Evolutionary conservation across 2,797 vertebrate species (phyloP).

Genomic region (Coilia nasus): DNA sequence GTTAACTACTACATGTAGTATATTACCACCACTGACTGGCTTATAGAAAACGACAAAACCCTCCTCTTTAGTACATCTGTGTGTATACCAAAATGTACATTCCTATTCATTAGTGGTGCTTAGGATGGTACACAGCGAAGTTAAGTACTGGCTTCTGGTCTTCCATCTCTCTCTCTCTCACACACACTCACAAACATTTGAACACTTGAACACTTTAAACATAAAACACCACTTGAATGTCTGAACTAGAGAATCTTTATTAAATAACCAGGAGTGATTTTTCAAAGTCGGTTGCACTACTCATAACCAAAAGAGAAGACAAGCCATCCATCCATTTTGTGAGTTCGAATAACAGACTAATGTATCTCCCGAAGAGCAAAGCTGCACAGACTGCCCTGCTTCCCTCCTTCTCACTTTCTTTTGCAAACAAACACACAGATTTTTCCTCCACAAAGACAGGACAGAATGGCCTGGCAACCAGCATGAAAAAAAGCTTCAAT

Average conservation of each 20-base stretch:
- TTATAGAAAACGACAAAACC: no score
- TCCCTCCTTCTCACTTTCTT: neutral
- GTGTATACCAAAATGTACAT: no score
- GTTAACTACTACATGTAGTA: no score
- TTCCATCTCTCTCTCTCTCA: no score
- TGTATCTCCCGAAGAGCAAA: slow-evolving; percentile 22
- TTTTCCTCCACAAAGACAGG: slow-evolving; percentile 85
- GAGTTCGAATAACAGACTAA: slow-evolving; percentile 17
- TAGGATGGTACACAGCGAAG: no score
- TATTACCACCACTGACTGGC: no score
- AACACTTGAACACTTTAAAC: neutral
- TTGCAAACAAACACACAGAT: neutral
- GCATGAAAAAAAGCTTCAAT: slow-evolving; percentile 67
- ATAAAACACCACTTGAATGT: slow-evolving; percentile 42
- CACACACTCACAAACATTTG: neutral
- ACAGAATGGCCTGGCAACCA: slow-evolving; percentile 81
- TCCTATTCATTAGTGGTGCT: no score
- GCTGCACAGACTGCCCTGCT: slow-evolving; percentile 22
- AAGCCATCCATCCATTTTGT: slow-evolving; percentile 19
- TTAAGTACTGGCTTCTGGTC: no score
- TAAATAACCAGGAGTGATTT: slow-evolving; percentile 74
- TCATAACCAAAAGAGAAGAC: slow-evolving; percentile 26
- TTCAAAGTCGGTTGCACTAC: slow-evolving; percentile 50
- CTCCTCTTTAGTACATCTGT: no score
- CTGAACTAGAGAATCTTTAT: slow-evolving; percentile 76